These are phyloP conservation scores for Tringa solitaria DNA, from an alignment of 2,113 vertebrate species.

Conservation along the genomic window DNA sequence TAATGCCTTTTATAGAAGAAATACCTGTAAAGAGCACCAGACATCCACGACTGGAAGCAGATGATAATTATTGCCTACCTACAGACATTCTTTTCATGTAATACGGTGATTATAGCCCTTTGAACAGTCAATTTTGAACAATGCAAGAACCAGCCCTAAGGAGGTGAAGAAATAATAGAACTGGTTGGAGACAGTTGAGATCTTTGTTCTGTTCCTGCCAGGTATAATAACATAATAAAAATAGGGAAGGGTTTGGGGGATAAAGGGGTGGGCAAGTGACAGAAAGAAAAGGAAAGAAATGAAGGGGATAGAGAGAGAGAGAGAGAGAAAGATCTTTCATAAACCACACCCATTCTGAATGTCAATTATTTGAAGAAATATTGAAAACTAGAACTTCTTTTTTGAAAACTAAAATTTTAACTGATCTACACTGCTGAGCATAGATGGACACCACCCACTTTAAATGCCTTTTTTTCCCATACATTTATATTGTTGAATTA, in stretches of 20 bases:
- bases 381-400: no score
- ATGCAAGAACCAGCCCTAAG: neutral
- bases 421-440: neutral
- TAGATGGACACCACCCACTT: rapidly evolving
- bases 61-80: neutral
- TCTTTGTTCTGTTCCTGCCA: neutral
- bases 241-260: neutral
- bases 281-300: neutral
- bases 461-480: neutral
- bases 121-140: neutral
- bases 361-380: neutral
- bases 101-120: neutral
- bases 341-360: neutral
- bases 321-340: neutral
- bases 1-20: neutral
- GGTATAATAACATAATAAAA: neutral
- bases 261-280: no score
- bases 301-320: rapidly evolving
- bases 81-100: neutral
- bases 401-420: neutral
- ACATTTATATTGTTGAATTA: neutral
- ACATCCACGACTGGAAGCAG: neutral
- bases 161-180: neutral
- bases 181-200: neutral
- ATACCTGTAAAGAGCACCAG: neutral